Evolutionary conservation across 1,140 invertebrate genomes (phyloP).

Genomic region (roundworm (Caenorhabditis elegans)): WBcel235 BX284603.4:8956501-8957000

Average conservation of each 20-base stretch:
- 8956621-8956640: too few species aligned
- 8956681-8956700: neutral
- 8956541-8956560: neutral
- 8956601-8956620: too few species aligned
- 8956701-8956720: neutral
- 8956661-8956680: neutral
- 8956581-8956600: too few species aligned
- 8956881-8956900: slow-evolving; percentile 18
- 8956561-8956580: too few species aligned
- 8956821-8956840: slow-evolving; percentile 9
- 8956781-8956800: slow-evolving; percentile 1
- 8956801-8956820: neutral
- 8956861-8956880: slow-evolving; percentile 24
- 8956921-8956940: slow-evolving; percentile 12
- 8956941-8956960: neutral
- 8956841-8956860: slow-evolving; percentile 2
- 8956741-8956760: slow-evolving; percentile 16
- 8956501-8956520: neutral
- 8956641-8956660: neutral
- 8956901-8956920: neutral
- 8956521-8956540: too few species aligned
- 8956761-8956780: slow-evolving; percentile 4
- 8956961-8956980: neutral
- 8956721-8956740: slow-evolving; percentile 11
- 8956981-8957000: too few species aligned